Percentiles rank a stretch among this genome's conserved stretches.
These are phyloP conservation scores for Nomada lathburiana DNA, from an alignment of 2,888 invertebrate genomes.

Conservation along the genomic window DNA sequence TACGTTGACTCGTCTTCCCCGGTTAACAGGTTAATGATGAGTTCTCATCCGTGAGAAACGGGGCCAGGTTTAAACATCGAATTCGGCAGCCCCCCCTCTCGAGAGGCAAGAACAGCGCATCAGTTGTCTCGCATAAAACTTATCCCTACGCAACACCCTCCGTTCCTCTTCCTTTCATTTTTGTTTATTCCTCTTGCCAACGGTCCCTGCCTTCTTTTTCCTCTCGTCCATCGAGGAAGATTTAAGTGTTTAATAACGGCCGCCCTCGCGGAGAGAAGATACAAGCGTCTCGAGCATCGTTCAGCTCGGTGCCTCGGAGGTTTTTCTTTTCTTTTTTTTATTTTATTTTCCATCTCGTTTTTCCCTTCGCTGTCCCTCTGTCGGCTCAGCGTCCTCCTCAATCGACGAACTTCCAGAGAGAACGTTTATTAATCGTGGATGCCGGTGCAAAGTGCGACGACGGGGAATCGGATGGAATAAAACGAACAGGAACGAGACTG, in stretches of 20 bases:
- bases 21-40: neutral
- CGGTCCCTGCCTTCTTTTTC: constrained; percentile 23
- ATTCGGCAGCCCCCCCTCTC: constrained; percentile 37
- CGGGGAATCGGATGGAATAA: constrained; percentile 51
- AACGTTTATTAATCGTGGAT: constrained; percentile 71
- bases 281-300: constrained; percentile 59
- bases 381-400: constrained; percentile 26
- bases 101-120: constrained; percentile 46
- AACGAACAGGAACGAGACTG: constrained; percentile 24
- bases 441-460: constrained; percentile 54
- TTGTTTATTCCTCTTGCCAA: constrained; percentile 54
- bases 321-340: constrained; percentile 30
- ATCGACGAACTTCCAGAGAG: constrained; percentile 62
- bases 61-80: constrained; percentile 50
- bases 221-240: constrained; percentile 68
- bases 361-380: neutral
- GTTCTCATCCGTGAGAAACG: constrained; percentile 6
- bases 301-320: constrained; percentile 40
- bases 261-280: constrained; percentile 47
- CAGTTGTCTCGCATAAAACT: constrained; percentile 64
- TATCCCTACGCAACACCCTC: constrained; percentile 44
- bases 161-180: constrained; percentile 33
- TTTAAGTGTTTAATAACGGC: constrained; percentile 79
- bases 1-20: too few relatives aligned
- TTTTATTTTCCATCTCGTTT: neutral